A percentile compares a stretch with the other conserved stretches of the same genome.
These are phyloP conservation scores for Dolichopus griseipennis DNA, from an alignment of 2,888 invertebrate genomes.

Conservation along the genomic window DNA sequence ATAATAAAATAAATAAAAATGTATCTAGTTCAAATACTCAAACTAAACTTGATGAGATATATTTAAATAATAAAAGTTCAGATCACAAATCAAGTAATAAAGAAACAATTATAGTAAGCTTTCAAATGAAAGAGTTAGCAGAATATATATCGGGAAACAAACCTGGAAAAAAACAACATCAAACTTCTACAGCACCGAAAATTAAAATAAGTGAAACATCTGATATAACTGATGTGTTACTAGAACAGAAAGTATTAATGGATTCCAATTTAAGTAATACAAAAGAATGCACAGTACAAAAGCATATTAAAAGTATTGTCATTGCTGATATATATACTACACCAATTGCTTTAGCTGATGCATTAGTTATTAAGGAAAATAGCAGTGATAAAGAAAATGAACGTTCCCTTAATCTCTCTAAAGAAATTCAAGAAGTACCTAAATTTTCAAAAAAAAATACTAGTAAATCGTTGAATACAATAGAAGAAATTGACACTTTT, in stretches of 20 bases:
- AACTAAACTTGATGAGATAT: background rate
- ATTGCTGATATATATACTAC: conserved; percentile 2
- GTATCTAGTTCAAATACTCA: background rate
- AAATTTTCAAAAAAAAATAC: background rate
- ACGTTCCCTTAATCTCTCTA: background rate
- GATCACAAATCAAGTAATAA: background rate
- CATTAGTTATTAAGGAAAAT: conserved; percentile 7
- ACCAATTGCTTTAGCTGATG: background rate
- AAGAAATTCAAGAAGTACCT: conserved; percentile 8
- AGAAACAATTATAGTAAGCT: background rate
- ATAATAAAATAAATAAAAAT: background rate
- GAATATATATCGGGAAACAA: background rate
- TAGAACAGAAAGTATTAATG: background rate
- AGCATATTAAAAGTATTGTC: background rate
- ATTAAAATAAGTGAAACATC: background rate
- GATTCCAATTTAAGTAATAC: background rate
- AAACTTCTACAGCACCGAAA: background rate
- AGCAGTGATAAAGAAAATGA: conserved; percentile 2
- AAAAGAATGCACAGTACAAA: background rate
- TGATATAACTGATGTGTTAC: background rate
- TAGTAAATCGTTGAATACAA: background rate
- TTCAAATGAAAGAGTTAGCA: background rate
- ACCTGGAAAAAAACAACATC: background rate
- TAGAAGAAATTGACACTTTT: background rate
- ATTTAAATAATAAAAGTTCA: background rate